Base-by-base conservation (phyloP, 2,797 vertebrate species). In the Pangasius krempfi region DNA sequence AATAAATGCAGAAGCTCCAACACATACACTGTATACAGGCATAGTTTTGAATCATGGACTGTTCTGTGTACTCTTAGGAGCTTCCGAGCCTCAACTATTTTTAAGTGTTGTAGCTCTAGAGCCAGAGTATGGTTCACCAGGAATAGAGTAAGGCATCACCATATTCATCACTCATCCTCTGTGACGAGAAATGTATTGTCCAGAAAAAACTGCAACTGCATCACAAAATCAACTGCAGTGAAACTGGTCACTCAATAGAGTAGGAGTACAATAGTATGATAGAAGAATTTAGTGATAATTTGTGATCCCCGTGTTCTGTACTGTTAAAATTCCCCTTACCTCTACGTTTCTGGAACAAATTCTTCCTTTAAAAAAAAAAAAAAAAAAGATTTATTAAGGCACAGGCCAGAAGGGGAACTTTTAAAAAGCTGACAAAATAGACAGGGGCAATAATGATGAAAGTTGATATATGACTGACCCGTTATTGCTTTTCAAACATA, bases 391-490 rank as follows among this genome's bases (percentile, higher is more conserved):
- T 20, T 47, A 50, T 50, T 22, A 52, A 84, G 27, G 27, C 44
- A 33, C 64, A 68, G 82, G 2, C 44, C n/a, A 37, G 27, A 54
- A 52, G 3, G 18, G 13, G 58, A n/a, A 6, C 1, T 50, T 84
- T 66, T 33, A 54, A 84, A 84, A 68, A 70, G 83, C 64, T 14
- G 30, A 70, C n/a, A 37, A 66, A 84, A 62, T 70, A 84, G 27
- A 30, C 62, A 50, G 9, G 25, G n/a, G 40, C 47, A 52, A 54
- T 54, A 70, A 54, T 37, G 64, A 37, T 6, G 10, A 52, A 84
- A 33, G 44, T 25, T 84, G 83, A 70, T 70, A 47, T 47, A 84
- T 70, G 62, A 70, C 83, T 7, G 30, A 84, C 44, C 62, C 3
- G 20, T 70, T 84, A 70, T 70, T 52, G 27, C 47, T 52, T 84